Conservation (phyloP, 2,888 invertebrate species). For the Galerucella pusilla region DNA sequence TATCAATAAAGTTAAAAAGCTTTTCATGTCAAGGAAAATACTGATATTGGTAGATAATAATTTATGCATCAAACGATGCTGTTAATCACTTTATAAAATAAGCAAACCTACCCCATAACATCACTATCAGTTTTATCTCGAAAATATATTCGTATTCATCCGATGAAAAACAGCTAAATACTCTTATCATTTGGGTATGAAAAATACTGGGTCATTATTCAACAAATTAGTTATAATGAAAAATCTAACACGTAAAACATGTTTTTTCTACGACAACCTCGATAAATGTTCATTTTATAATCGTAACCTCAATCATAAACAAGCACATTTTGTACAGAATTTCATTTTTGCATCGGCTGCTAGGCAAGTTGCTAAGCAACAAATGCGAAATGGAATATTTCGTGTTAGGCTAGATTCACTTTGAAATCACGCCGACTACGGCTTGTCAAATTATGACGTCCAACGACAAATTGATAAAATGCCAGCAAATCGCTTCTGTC, state of each 20-base stretch:
- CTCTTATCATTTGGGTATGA: not conserved
- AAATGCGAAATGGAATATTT: too few relatives aligned
- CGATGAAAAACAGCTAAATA: not conserved
- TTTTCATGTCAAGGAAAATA: not conserved
- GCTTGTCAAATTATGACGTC: too few relatives aligned
- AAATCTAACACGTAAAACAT: not conserved
- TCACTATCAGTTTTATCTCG: not conserved
- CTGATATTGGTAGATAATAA: not conserved
- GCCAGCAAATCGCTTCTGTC: too few relatives aligned
- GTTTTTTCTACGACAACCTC: too few relatives aligned
- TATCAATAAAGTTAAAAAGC: not conserved
- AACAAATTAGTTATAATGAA: not conserved
- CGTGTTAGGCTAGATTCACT: too few relatives aligned
- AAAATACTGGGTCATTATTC: not conserved
- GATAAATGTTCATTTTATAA: too few relatives aligned
- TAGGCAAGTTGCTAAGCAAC: too few relatives aligned
- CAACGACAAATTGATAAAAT: too few relatives aligned
- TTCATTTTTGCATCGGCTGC: too few relatives aligned
- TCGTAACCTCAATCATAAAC: too few relatives aligned
- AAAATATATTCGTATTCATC: not conserved
- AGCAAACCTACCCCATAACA: not conserved
- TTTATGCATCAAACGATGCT: not conserved
- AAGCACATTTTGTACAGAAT: too few relatives aligned
- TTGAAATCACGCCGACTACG: too few relatives aligned
- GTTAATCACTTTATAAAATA: constrained; percentile 5